These are phyloP conservation scores for Aegotheles bennettii DNA, from an alignment of 2,113 vertebrate genomes.

Conservation along the genomic window DNA sequence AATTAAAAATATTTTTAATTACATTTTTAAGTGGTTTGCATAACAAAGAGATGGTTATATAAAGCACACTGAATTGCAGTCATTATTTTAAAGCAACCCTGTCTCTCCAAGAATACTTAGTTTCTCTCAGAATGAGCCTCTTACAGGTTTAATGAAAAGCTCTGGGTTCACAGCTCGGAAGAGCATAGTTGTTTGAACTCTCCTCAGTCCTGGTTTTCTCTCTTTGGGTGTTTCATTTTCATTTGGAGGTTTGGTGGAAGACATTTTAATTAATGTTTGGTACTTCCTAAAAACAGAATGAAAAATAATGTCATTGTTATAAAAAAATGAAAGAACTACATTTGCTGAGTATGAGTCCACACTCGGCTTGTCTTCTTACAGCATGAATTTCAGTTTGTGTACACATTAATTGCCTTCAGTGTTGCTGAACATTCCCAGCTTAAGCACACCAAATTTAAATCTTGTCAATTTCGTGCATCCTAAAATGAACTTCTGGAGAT, in stretches of 20 bases:
- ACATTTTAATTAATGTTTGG: constrained; percentile 68
- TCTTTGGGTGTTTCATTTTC: constrained; percentile 64
- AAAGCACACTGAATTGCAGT: accelerated
- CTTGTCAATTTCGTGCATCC: neutral
- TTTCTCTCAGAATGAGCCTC: constrained; percentile 10
- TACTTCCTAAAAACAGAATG: constrained; percentile 42
- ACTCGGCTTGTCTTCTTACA: neutral
- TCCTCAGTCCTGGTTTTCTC: constrained; percentile 81
- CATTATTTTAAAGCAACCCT: neutral
- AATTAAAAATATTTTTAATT: neutral
- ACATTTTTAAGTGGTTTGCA: neutral
- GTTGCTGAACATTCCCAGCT: neutral
- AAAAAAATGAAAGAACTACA: neutral
- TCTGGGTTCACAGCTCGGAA: constrained; percentile 94
- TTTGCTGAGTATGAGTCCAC: neutral
- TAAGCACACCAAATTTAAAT: neutral
- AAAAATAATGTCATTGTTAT: neutral
- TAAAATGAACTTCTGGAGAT: neutral
- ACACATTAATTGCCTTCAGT: accelerated
- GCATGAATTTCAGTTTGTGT: neutral
- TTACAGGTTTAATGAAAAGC: constrained; percentile 96
- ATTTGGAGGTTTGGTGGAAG: constrained; percentile 65
- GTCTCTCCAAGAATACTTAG: neutral
- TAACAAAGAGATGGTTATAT: neutral
- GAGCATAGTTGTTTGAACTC: constrained; percentile 80